Evolutionary conservation across 2,888 invertebrate genomes (phyloP).

Genomic region (Druceiella hillmani): DNA sequence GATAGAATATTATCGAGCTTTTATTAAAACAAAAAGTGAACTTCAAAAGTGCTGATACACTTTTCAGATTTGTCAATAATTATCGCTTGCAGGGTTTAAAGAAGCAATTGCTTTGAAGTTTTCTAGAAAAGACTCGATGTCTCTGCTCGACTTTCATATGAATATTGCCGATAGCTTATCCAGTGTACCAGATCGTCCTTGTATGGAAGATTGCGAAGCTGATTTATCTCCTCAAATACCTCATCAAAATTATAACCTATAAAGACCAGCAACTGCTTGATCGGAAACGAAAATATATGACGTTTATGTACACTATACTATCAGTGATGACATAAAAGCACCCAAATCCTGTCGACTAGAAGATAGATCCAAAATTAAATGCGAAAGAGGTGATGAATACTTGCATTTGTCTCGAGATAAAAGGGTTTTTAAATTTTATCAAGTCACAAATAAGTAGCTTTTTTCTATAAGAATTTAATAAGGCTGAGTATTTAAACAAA

Average conservation of each 20-base stretch:
- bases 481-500: too few species aligned
- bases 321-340: constrained; percentile 22
- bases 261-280: constrained; percentile 17
- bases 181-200: constrained; percentile 8
- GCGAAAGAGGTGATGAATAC: constrained; percentile 22
- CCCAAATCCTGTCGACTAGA: constrained; percentile 25
- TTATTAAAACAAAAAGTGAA: constrained; percentile 29
- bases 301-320: constrained; percentile 25
- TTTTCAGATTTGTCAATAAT: constrained; percentile 25
- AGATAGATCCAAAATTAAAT: constrained; percentile 20
- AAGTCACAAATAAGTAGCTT: too few species aligned
- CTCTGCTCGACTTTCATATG: constrained; percentile 16
- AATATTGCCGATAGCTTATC: constrained; percentile 15
- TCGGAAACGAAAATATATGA: constrained; percentile 24
- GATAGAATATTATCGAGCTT: constrained; percentile 26
- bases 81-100: constrained; percentile 26
- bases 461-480: too few species aligned
- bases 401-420: constrained; percentile 17
- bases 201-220: constrained; percentile 5
- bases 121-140: constrained; percentile 11
- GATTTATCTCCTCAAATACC: background rate
- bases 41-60: constrained; percentile 26
- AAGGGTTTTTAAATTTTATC: constrained; percentile 14
- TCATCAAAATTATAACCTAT: background rate
- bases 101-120: constrained; percentile 7